Conservation (phyloP, 2,113 vertebrate genomes). For the Corvus cornix region DNA sequence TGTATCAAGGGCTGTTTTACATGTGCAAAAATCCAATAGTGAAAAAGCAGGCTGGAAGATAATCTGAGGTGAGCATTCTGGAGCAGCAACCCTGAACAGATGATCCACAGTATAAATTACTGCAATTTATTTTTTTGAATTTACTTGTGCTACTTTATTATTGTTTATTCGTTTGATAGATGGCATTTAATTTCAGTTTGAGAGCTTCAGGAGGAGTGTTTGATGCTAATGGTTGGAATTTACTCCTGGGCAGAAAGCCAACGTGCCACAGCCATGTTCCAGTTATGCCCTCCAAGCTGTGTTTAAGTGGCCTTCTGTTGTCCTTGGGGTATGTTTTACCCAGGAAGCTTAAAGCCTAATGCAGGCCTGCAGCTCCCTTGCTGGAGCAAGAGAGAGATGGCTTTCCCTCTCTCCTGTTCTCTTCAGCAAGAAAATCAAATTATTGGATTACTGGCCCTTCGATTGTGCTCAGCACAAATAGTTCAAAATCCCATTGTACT, state of each 20-base stretch:
- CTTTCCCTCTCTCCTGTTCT: not conserved
- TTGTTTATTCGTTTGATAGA: slow-evolving; percentile 52
- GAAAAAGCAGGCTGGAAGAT: not conserved
- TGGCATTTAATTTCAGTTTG: slow-evolving; percentile 44
- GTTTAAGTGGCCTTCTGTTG: slow-evolving; percentile 29
- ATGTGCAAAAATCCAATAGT: not conserved
- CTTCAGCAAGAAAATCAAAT: slow-evolving; percentile 30
- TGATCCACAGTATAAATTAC: not conserved
- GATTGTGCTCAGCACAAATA: not conserved
- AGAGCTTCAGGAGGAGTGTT: slow-evolving; percentile 6
- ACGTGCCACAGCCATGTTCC: not conserved
- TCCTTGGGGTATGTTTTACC: slow-evolving; percentile 26
- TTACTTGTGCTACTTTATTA: slow-evolving; percentile 25
- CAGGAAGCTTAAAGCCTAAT: not conserved
- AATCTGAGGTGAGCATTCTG: not conserved
- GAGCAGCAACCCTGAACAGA: not conserved
- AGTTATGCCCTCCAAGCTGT: slow-evolving; percentile 4
- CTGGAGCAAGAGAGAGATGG: not conserved
- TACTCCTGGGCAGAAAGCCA: slow-evolving; percentile 32
- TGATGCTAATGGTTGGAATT: slow-evolving; percentile 39
- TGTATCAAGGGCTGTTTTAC: not conserved
- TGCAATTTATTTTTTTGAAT: slow-evolving; percentile 10
- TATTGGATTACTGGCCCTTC: slow-evolving; percentile 5
- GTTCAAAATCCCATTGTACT: not conserved
- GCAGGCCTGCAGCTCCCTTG: not conserved